A percentile compares a stretch with the other conserved stretches of the same genome.
phyloP scores from a whole-genome alignment of 2,888 invertebrate species.

The Diabrotica balteata region DNA sequence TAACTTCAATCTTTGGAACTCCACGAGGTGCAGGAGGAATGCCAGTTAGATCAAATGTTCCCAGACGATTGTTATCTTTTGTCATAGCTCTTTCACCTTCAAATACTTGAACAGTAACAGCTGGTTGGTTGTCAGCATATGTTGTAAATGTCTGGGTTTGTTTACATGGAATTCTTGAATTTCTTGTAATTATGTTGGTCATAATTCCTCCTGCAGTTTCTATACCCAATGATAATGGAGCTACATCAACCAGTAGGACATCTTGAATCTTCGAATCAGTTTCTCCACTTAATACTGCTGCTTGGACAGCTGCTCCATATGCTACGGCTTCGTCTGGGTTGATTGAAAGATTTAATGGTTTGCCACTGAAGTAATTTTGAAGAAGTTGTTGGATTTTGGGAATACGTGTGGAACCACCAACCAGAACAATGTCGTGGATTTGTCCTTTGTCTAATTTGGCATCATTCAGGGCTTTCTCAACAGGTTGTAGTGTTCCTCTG shows the following conservation, averaged over 20 bases:
- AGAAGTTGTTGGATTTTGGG: conserved; percentile 79
- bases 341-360: conserved; percentile 54
- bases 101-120: conserved; percentile 66
- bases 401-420: conserved; percentile 82
- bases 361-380: conserved; percentile 76
- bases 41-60: conserved; percentile 71
- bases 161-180: conserved; percentile 65
- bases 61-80: conserved; percentile 76
- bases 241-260: conserved; percentile 73
- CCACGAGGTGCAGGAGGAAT: conserved; percentile 76
- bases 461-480: conserved; percentile 78
- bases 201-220: conserved; percentile 84
- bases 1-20: conserved; percentile 73
- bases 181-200: conserved; percentile 68
- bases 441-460: conserved; percentile 77
- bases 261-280: conserved; percentile 78
- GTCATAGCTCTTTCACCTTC: conserved; percentile 83
- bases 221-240: conserved; percentile 74
- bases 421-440: conserved; percentile 81
- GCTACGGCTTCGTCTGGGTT: conserved; percentile 58
- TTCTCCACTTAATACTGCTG: conserved; percentile 53
- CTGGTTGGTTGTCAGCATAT: conserved; percentile 72
- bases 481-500: conserved; percentile 71
- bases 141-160: conserved; percentile 69
- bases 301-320: conserved; percentile 56